Base-by-base conservation (phyloP, 2,888 invertebrate species). In the Leucophora obtusa region DNA sequence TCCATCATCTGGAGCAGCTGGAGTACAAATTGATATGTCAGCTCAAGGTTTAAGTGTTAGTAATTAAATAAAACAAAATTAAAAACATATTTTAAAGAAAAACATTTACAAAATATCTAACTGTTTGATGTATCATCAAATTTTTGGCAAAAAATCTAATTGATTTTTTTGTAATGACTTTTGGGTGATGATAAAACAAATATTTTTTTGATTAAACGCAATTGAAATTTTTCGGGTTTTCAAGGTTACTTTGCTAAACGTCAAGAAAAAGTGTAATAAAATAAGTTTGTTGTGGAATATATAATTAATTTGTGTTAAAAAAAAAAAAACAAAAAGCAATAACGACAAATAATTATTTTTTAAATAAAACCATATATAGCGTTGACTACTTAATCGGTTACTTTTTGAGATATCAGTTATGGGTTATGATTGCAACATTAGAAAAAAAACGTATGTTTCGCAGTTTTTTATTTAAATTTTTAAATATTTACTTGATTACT, bases 1-100 rank as follows among this genome's bases (percentile, higher is more conserved):
- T 10, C 83, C 85, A 1, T 86, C 86, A 4, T 84, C 87, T 38
- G 88, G 89, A 51, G 82, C 87, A 53, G 87, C 85, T 3, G 83
- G 86, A 54, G 80, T 84, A 74, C 77, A 72, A 51, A 56, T 47
- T 2, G 60, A 66, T 66, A 58, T 74, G 24, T 62, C 69, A 7
- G n/a, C 69, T 9, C 59, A 59, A 54, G 72, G 86, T 83, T 83
- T 76, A 78, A 82, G 51, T 63, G 76, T 79, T 78, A 77, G 72
- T 76, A 78, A 53, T 56, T 3, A 6, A 21, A 66, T n/a, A 54
- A 69, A 4, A 28, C 2, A 38, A 7, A 35, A 3, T 38, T 38
- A 1, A 11, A 38, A 38, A 38, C 11, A 1, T 2, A 38, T 38
- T 38, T 38, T 9, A 38, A 38, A 11, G 14, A 38, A 28, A 3